A percentile compares a stretch with the other conserved stretches of the same genome.
These are phyloP conservation scores for Ceraclea dissimilis DNA, from an alignment of 2,888 invertebrate genomes.

Conservation along the genomic window DNA sequence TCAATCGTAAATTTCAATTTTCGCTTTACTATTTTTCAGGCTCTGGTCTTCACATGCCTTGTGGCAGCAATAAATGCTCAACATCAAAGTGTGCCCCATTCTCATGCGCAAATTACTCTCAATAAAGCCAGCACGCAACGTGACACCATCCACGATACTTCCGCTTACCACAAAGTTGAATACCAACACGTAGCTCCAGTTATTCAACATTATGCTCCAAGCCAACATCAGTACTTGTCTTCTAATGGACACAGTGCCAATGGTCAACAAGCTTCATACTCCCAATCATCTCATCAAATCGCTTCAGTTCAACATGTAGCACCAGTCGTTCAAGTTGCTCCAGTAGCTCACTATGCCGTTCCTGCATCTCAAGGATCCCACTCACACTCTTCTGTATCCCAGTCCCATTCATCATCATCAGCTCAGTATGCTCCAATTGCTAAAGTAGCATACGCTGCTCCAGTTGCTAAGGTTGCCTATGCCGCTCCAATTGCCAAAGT, in stretches of 20 bases:
- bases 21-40: no score
- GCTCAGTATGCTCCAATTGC: slow-evolving; percentile 8
- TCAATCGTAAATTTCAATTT: no score
- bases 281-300: not conserved
- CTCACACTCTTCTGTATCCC: not conserved
- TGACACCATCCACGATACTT: slow-evolving; percentile 29
- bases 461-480: slow-evolving; percentile 14
- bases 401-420: slow-evolving; percentile 21
- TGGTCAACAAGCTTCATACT: not conserved
- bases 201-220: not conserved
- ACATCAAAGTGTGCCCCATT: slow-evolving; percentile 7
- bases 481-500: not conserved
- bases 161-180: not conserved
- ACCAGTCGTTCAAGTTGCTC: no score
- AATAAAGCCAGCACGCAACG: slow-evolving; percentile 6
- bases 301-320: not conserved
- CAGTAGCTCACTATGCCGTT: no score
- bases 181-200: not conserved
- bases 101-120: slow-evolving; percentile 10
- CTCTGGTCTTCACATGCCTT: slow-evolving; percentile 18
- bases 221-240: not conserved
- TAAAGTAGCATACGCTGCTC: slow-evolving; percentile 14
- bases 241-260: not conserved
- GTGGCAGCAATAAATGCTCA: slow-evolving; percentile 17
- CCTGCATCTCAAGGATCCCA: no score